These are phyloP conservation scores for Zaprionus ornatus DNA, from an alignment of 1,140 invertebrate species.

Conservation along the genomic window DNA sequence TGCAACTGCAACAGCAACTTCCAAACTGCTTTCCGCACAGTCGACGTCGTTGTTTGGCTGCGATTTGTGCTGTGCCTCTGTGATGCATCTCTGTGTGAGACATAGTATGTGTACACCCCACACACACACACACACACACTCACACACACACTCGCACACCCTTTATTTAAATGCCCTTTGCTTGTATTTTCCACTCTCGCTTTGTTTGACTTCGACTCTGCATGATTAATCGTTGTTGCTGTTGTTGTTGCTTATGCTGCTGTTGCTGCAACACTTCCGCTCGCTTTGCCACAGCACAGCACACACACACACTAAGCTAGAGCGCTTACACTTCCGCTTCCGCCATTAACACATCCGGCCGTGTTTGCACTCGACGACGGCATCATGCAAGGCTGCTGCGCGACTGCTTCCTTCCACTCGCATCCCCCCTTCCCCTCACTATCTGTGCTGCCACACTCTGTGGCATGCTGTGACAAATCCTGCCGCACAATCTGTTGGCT, in stretches of 20 bases:
- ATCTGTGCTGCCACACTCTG: neutral
- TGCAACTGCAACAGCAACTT: constrained; percentile 18
- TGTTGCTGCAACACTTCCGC: constrained; percentile 49
- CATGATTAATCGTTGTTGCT: constrained; percentile 44
- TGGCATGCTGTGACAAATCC: constrained; percentile 45
- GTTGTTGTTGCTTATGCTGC: constrained; percentile 35
- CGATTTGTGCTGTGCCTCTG: constrained; percentile 72
- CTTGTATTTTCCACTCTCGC: neutral
- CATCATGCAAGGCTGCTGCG: constrained; percentile 46
- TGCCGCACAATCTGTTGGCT: constrained; percentile 41
- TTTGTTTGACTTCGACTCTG: constrained; percentile 28
- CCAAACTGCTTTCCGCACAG: constrained; percentile 34
- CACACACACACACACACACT: constrained; percentile 10
- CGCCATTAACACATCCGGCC: constrained; percentile 77
- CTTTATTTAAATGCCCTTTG: neutral
- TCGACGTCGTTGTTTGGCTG: constrained; percentile 42
- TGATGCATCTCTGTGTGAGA: constrained; percentile 82
- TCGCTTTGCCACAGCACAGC: constrained; percentile 21
- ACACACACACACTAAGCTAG: constrained; percentile 3
- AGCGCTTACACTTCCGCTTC: constrained; percentile 68
- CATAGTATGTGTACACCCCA: constrained; percentile 76
- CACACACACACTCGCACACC: constrained; percentile 10
- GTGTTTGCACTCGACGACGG: constrained; percentile 60
- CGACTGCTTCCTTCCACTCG: no score
- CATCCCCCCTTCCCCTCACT: neutral